Base-by-base conservation (phyloP, 2,113 vertebrate genomes). In the Mormyrus iriodes region DNA sequence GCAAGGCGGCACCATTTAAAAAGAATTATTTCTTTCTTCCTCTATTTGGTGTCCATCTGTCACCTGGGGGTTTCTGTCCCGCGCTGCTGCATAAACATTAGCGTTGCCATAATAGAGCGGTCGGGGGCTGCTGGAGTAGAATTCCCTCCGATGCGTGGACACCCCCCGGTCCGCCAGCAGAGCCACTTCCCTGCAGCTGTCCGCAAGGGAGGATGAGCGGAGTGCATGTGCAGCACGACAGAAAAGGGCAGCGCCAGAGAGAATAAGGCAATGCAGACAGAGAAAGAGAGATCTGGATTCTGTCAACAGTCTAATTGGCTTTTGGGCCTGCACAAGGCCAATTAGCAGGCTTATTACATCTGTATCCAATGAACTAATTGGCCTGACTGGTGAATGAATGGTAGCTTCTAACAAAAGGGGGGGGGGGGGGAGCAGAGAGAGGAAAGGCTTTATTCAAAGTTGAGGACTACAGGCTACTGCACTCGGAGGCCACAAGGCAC, bases 291-390 rank as follows among this genome's bases (percentile, higher is more conserved):
- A 73, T 86, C 27, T 89, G 85, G 61, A 61, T 90, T 90, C 46
- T 15, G 65, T 65, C 90, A 88, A 55, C 84, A 91, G 93, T 92
- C 93, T 94, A 95, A 95, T 94, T 93, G 94, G 93, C 94, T 95
- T 93, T 90, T 89, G 93, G 91, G 92, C 92, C 93, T 90, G 76
- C 91, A 89, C 92, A 90, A 91, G 88, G 91, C 87, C 93, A 94
- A 95, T 95, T 95, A 95, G 93, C 92, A 93, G 93, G 90, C 89
- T 90, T 92, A 94, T 95, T 95, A 94, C 93, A 93, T 90, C 91
- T 51, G 51, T 92, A 94, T 92, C 93, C 92, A 84, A 90, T 90
- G 88, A 94, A 91, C 90, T 95, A 95, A 94, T 94, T 94, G 94
- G 93, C 91, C 93, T 89, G 90, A 92, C 91, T 92, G 90, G 90